phyloP scores from a whole-genome alignment of 2,888 invertebrate species.

The Notodromas monacha region DNA sequence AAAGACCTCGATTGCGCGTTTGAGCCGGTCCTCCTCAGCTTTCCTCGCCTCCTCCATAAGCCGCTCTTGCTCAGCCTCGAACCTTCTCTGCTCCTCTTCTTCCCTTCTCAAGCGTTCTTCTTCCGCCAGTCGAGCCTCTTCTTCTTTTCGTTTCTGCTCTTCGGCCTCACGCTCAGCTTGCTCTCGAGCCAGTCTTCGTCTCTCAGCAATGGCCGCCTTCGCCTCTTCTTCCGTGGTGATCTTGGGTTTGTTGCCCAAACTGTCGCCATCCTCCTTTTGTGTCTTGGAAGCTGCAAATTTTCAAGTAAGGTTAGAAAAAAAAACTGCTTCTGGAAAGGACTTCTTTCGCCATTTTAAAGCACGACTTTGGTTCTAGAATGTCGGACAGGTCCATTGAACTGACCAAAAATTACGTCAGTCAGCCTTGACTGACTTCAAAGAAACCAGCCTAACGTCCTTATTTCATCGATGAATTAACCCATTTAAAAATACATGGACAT shows the following conservation, averaged over 20 bases:
- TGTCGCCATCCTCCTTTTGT: too few relatives aligned
- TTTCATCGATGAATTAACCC: too few relatives aligned
- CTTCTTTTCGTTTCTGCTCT: constrained; percentile 38
- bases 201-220: constrained; percentile 67
- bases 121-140: constrained; percentile 37
- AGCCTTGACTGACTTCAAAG: too few relatives aligned
- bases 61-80: constrained; percentile 43
- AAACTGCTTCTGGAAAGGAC: too few relatives aligned
- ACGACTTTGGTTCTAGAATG: too few relatives aligned
- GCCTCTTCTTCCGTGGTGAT: constrained; percentile 73
- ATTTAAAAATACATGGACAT: too few relatives aligned
- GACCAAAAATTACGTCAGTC: too few relatives aligned
- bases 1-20: constrained; percentile 48
- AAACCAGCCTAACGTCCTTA: too few relatives aligned
- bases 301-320: too few relatives aligned
- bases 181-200: constrained; percentile 51
- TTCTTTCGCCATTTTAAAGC: too few relatives aligned
- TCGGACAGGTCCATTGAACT: too few relatives aligned
- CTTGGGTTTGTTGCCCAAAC: constrained; percentile 20
- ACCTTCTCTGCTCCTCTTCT: constrained; percentile 45
- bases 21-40: constrained; percentile 51
- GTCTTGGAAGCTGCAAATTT: too few relatives aligned
- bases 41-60: constrained; percentile 42
- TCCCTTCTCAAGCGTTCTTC: constrained; percentile 34
- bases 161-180: constrained; percentile 57